phyloP scores from a whole-genome alignment of 1,140 invertebrate genomes.

The Zaprionus camerounensis region DNA sequence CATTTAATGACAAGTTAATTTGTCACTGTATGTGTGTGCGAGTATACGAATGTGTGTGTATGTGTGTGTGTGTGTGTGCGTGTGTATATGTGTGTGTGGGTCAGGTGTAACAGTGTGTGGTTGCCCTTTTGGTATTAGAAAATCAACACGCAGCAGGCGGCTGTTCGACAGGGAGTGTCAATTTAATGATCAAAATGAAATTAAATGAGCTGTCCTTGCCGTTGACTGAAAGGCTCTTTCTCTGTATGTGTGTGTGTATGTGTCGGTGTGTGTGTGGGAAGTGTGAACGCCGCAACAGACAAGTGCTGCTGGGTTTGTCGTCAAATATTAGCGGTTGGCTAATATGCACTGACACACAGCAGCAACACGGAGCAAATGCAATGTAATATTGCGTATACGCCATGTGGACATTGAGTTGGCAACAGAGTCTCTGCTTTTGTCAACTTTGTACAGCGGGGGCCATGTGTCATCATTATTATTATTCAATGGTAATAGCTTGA shows the following conservation, averaged over 20 bases:
- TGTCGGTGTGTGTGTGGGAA: constrained; percentile 2
- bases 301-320: constrained; percentile 4
- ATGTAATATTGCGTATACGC: constrained; percentile 14
- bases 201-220: constrained; percentile 59
- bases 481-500: too few species aligned
- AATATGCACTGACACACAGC: background rate
- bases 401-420: background rate
- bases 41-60: background rate
- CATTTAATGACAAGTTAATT: constrained; percentile 75
- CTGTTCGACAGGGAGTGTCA: constrained; percentile 50
- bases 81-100: constrained; percentile 12
- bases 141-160: constrained; percentile 52
- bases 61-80: constrained; percentile 4
- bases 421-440: too few species aligned
- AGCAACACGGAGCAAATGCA: background rate
- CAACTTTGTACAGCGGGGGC: too few species aligned
- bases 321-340: constrained; percentile 32
- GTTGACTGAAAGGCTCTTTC: constrained; percentile 32
- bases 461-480: too few species aligned
- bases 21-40: constrained; percentile 26
- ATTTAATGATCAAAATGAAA: constrained; percentile 67
- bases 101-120: constrained; percentile 11
- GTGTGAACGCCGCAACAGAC: background rate
- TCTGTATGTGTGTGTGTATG: background rate
- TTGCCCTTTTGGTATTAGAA: constrained; percentile 51